phyloP scores from a whole-genome alignment of 2,797 vertebrate genomes.

The Scleropages formosus region DNA sequence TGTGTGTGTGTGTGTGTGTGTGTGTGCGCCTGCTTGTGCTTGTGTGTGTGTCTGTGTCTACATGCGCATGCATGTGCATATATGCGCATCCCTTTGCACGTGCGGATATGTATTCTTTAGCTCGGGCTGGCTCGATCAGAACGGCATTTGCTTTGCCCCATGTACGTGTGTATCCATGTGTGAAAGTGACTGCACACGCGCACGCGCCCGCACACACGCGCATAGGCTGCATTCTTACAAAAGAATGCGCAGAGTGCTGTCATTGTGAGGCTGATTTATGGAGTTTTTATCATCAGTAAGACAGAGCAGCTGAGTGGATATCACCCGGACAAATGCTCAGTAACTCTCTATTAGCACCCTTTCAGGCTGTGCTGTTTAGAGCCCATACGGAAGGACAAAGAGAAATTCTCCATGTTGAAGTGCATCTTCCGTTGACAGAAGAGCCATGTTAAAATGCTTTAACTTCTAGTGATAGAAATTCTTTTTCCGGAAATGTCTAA shows the following conservation, averaged over 20 bases:
- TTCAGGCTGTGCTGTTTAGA: slow-evolving; percentile 3
- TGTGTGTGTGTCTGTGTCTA: slow-evolving; percentile 27
- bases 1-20: slow-evolving; percentile 27
- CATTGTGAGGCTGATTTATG: slow-evolving; percentile 24
- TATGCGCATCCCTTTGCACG: slow-evolving; percentile 7
- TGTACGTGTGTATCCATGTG: background rate
- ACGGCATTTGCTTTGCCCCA: background rate
- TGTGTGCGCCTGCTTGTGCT: slow-evolving; percentile 13
- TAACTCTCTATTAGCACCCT: slow-evolving; percentile 22
- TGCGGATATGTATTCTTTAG: slow-evolving; percentile 3
- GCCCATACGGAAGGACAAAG: slow-evolving; percentile 10
- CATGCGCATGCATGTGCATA: slow-evolving; percentile 8
- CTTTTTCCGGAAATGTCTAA: slow-evolving; percentile 7
- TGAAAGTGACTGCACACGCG: slow-evolving; percentile 1
- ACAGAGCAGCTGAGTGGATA: slow-evolving; percentile 8
- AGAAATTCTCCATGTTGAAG: background rate
- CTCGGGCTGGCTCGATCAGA: background rate
- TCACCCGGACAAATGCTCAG: slow-evolving; percentile 17
- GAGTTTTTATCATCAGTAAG: slow-evolving; percentile 4
- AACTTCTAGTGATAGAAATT: slow-evolving; percentile 18
- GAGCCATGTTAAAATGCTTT: slow-evolving; percentile 12
- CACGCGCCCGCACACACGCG: background rate
- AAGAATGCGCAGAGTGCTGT: too few species aligned
- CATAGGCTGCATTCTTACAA: background rate
- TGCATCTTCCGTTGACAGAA: slow-evolving; percentile 10